Percentiles rank a stretch among this genome's conserved stretches.
These are phyloP conservation scores for Petrocephalus microphthalmus DNA, from an alignment of 2,113 vertebrate species.

Conservation along the genomic window DNA sequence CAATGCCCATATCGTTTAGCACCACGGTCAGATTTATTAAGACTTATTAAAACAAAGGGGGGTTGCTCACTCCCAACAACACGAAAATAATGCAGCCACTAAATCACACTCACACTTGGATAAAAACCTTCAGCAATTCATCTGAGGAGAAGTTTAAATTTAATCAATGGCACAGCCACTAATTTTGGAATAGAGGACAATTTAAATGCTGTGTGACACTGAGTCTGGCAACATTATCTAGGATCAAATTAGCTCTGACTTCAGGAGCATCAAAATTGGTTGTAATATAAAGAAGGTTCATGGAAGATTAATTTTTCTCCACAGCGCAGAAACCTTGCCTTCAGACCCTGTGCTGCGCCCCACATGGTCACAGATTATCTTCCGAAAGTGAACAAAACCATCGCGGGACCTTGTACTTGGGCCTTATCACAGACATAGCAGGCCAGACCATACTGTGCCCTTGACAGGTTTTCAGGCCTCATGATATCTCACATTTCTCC, in stretches of 20 bases:
- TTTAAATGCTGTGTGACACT: background rate
- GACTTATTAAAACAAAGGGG: background rate
- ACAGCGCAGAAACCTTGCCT: background rate
- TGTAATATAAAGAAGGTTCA: background rate
- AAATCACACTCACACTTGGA: background rate
- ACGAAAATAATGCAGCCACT: background rate
- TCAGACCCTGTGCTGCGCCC: background rate
- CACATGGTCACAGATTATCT: slow-evolving; percentile 23
- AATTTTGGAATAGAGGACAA: background rate
- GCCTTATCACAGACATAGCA: slow-evolving; percentile 64
- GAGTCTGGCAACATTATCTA: background rate
- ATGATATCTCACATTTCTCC: slow-evolving; percentile 52
- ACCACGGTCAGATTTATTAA: background rate
- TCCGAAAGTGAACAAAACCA: slow-evolving; percentile 42
- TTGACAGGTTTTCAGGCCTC: slow-evolving; percentile 63
- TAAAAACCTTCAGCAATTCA: background rate
- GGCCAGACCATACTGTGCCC: slow-evolving; percentile 60
- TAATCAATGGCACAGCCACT: background rate
- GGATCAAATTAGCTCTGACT: background rate
- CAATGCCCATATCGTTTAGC: background rate
- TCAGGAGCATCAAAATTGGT: background rate
- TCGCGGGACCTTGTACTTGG: slow-evolving; percentile 66
- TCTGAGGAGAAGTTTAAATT: background rate
- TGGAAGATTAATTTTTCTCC: background rate
- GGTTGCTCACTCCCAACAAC: background rate